Evolutionary conservation across 2,113 vertebrate genomes (phyloP).

Genomic region (Bubalus kerabau): DNA sequence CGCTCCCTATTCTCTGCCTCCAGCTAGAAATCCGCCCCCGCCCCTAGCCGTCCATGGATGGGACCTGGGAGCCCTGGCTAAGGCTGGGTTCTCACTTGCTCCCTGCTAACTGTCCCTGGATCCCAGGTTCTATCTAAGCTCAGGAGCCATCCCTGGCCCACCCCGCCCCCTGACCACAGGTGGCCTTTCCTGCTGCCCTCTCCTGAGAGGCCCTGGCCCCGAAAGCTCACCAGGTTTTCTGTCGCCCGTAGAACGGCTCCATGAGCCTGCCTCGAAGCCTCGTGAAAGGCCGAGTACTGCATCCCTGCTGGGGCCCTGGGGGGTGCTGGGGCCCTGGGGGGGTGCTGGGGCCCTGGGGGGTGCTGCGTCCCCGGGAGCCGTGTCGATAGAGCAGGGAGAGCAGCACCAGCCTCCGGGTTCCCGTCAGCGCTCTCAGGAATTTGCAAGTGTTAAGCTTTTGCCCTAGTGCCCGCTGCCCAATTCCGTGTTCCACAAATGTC

Average conservation of each 20-base stretch:
- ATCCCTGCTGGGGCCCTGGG: background rate
- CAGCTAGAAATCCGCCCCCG: background rate
- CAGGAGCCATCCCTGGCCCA: fast-evolving
- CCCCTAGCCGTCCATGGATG: background rate
- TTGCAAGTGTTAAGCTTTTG: background rate
- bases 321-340: background rate
- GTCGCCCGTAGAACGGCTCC: background rate
- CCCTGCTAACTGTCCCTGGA: background rate
- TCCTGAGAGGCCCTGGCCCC: background rate
- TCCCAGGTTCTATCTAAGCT: background rate
- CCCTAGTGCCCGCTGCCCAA: background rate
- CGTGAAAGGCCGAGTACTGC: fast-evolving
- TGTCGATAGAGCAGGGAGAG: fast-evolving
- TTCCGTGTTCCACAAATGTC: background rate
- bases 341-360: background rate
- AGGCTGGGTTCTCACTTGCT: background rate
- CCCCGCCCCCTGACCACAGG: background rate
- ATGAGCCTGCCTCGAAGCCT: background rate
- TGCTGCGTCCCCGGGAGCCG: fast-evolving
- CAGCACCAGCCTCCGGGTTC: background rate
- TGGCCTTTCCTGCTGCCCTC: background rate
- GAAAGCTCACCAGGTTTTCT: background rate
- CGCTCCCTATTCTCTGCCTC: background rate
- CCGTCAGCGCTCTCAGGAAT: background rate
- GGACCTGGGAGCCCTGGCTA: background rate